Conservation (phyloP, 2,888 invertebrate species). For the Apotomis capreana region DNA sequence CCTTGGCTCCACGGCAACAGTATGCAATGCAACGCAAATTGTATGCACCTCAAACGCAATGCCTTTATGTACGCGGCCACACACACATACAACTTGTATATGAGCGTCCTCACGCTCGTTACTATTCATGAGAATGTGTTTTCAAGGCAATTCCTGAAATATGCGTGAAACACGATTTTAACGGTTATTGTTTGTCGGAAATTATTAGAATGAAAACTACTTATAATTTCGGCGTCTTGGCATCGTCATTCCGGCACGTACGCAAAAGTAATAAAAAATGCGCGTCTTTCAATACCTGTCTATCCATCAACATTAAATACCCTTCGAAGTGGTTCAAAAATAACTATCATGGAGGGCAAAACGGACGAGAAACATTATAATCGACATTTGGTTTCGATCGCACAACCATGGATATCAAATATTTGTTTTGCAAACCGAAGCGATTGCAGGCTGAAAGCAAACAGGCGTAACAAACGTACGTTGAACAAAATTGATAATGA, state of each 20-base stretch:
- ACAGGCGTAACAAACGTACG: slow-evolving; percentile 38
- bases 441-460: slow-evolving; percentile 29
- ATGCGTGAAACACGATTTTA: slow-evolving; percentile 20
- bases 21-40: slow-evolving; percentile 69
- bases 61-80: slow-evolving; percentile 25
- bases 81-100: slow-evolving; percentile 10
- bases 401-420: slow-evolving; percentile 15
- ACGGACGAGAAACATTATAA: slow-evolving; percentile 10
- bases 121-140: slow-evolving; percentile 26
- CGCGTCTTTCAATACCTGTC: slow-evolving; percentile 21
- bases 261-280: slow-evolving; percentile 22
- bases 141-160: slow-evolving; percentile 31
- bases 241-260: slow-evolving; percentile 14
- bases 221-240: slow-evolving; percentile 24
- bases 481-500: slow-evolving; percentile 75
- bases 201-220: slow-evolving; percentile 13
- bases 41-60: slow-evolving; percentile 53
- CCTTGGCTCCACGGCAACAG: slow-evolving; percentile 75
- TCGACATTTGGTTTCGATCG: slow-evolving; percentile 18
- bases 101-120: neutral
- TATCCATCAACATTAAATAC: slow-evolving; percentile 1
- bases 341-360: slow-evolving; percentile 5
- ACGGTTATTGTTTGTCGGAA: slow-evolving; percentile 12
- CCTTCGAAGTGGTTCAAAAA: neutral
- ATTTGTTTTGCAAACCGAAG: slow-evolving; percentile 35